Base-by-base conservation (phyloP, 2,797 vertebrate species). In the Sternotherus odoratus region DNA sequence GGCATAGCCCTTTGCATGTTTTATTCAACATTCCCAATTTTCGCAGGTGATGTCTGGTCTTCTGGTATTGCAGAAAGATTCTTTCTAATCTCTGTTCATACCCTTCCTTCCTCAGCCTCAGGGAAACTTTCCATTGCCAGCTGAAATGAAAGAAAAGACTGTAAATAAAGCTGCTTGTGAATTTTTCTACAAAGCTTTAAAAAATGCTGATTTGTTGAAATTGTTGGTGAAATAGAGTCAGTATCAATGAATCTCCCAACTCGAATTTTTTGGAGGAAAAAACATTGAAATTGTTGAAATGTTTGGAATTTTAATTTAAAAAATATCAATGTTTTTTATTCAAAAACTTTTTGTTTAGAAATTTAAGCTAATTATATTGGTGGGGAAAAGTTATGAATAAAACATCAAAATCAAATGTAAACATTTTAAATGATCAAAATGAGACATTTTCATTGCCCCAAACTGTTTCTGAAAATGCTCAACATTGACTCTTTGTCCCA, bases 71-170 rank as follows among this genome's bases (percentile, higher is more conserved):
- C 49, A 80, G 39, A 77, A 66, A 28, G 23, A 92, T 95, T 93
- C 69, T 90, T 91, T 90, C 19, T 87, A 63, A 1, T 91, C 8
- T 75, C 6, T 72, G 48, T 91, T 90, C 87, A 84, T 3, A 93
- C 36, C 12, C 79, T 92, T 94, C 56, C 30, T 56, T 87, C 13
- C 23, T 28, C 26, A 81, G 10, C 15, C 23, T 3, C 43, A 86
- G n/a, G 75, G 89, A 95, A 94, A 8, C 53, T 87, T 91, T 89
- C 24, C 9, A 80, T 78, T 92, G 90, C 46, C 60, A 83, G 39
- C 39, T 36, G 69, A 94, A 92, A 92, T 80, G 28, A 75, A 48
- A 48, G 26, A 19, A 94, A 87, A 91, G 21, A 90, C 60, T 95
- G 57, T n/a, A 69, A 69, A 69, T 69, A 69, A 39, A 39, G 66